phyloP scores from a whole-genome alignment of 2,113 vertebrate species.

The Forbesichthys agassizii region DNA sequence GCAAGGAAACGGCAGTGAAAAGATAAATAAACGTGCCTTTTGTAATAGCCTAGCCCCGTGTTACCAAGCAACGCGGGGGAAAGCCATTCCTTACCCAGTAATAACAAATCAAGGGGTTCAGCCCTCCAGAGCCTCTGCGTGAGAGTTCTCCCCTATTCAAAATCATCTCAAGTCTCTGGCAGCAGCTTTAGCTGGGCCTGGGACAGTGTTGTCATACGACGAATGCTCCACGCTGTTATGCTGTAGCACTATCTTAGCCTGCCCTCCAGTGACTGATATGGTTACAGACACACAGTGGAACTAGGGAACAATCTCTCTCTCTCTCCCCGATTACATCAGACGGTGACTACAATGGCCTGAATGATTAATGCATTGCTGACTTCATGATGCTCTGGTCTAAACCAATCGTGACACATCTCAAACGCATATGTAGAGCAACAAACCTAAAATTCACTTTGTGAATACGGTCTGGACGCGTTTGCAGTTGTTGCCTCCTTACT shows the following conservation, averaged over 20 bases:
- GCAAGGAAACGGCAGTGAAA: slow-evolving; percentile 34
- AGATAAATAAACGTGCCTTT: slow-evolving; percentile 48
- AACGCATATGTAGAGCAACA: too few species aligned
- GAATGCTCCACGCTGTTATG: slow-evolving; percentile 8
- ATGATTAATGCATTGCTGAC: too few species aligned
- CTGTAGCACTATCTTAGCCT: slow-evolving; percentile 4
- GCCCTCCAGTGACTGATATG: slow-evolving; percentile 24
- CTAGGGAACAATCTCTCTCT: too few species aligned
- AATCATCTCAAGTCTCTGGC: slow-evolving; percentile 47
- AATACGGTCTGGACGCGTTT: too few species aligned
- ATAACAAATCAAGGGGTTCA: slow-evolving; percentile 60
- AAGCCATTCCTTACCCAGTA: slow-evolving; percentile 57
- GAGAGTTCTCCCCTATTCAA: slow-evolving; percentile 40
- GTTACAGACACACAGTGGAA: not conserved
- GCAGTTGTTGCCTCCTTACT: too few species aligned
- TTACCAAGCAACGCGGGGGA: slow-evolving; percentile 58
- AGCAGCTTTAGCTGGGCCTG: slow-evolving; percentile 44
- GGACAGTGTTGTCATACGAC: slow-evolving; percentile 36
- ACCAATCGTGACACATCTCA: too few species aligned
- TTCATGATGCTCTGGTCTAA: too few species aligned
- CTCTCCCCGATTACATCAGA: too few species aligned
- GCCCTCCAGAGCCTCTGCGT: slow-evolving; percentile 43
- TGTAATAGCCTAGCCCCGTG: slow-evolving; percentile 46
- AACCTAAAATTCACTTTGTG: too few species aligned
- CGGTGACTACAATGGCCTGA: too few species aligned